Percentiles rank a stretch among this genome's conserved stretches.
Conservation (phyloP, 2,113 vertebrate genomes). For the Gymnarchus niloticus region DNA sequence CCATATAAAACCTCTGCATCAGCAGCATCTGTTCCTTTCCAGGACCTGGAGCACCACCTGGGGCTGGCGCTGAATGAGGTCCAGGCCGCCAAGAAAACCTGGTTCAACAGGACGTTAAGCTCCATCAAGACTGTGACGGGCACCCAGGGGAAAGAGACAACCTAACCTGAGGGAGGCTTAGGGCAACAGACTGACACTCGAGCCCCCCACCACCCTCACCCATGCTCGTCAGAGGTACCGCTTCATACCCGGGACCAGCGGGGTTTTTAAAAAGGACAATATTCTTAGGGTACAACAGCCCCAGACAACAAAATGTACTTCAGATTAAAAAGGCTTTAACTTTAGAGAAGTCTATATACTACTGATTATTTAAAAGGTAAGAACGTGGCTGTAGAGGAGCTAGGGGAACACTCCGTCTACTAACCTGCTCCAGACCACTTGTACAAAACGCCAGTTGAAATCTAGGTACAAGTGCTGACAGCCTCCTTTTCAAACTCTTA, state of each 20-base stretch:
- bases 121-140: slow-evolving; percentile 98
- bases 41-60: slow-evolving; percentile 96
- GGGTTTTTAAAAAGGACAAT: slow-evolving; percentile 50
- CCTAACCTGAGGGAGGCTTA: slow-evolving; percentile 57
- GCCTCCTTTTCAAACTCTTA: slow-evolving; percentile 45
- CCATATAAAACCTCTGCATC: background rate
- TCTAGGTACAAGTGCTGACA: slow-evolving; percentile 67
- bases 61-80: slow-evolving; percentile 92
- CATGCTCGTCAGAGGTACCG: slow-evolving; percentile 4
- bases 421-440: slow-evolving; percentile 56
- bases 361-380: slow-evolving; percentile 73
- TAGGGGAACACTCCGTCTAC: slow-evolving; percentile 60
- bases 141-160: slow-evolving; percentile 92
- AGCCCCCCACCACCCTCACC: background rate
- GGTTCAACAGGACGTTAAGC: slow-evolving; percentile 97
- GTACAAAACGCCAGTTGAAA: slow-evolving; percentile 59
- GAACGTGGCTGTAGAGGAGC: slow-evolving; percentile 42
- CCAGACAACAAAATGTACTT: slow-evolving; percentile 41
- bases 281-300: slow-evolving; percentile 43
- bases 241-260: slow-evolving; percentile 35
- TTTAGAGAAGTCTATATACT: slow-evolving; percentile 69
- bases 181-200: slow-evolving; percentile 44
- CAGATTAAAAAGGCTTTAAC: slow-evolving; percentile 50
- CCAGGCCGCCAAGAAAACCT: slow-evolving; percentile 97
- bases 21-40: slow-evolving; percentile 12